Conservation (phyloP, 2,113 vertebrate species). For the Amblyopsis rosae region DNA sequence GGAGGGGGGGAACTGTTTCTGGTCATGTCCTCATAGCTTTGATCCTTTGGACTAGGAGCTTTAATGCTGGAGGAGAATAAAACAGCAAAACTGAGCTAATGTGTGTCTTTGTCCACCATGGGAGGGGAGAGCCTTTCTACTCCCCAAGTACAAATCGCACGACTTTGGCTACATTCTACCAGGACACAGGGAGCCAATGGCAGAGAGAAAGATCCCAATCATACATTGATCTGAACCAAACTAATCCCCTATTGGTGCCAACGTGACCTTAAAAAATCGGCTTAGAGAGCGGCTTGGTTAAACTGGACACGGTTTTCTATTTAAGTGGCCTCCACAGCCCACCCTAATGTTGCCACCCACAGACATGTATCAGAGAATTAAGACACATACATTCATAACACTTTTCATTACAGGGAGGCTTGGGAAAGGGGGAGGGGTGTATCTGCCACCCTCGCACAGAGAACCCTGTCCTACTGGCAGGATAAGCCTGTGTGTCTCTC, state of each 20-base stretch:
- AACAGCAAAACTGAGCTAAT: slow-evolving; percentile 81
- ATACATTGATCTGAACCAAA: slow-evolving; percentile 80
- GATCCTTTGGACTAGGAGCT: slow-evolving; percentile 67
- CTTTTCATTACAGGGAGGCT: slow-evolving; percentile 71
- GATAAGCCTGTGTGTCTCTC: slow-evolving; percentile 40
- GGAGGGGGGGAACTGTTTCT: not conserved
- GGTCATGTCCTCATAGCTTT: slow-evolving; percentile 71
- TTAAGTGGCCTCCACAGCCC: slow-evolving; percentile 57
- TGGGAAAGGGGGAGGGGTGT: slow-evolving; percentile 54
- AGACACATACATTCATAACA: slow-evolving; percentile 82
- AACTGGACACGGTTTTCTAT: slow-evolving; percentile 77
- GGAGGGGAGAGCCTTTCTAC: slow-evolving; percentile 74
- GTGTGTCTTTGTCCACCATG: slow-evolving; percentile 76
- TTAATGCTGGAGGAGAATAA: slow-evolving; percentile 67
- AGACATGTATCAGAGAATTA: slow-evolving; percentile 75
- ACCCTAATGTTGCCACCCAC: slow-evolving; percentile 78
- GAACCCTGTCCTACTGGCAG: slow-evolving; percentile 26
- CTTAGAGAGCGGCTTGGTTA: slow-evolving; percentile 81
- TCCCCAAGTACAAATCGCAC: slow-evolving; percentile 78
- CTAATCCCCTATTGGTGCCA: slow-evolving; percentile 84
- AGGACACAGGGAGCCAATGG: slow-evolving; percentile 72
- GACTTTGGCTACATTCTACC: slow-evolving; percentile 72
- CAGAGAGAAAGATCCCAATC: slow-evolving; percentile 78
- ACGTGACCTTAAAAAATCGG: slow-evolving; percentile 82
- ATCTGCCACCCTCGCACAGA: slow-evolving; percentile 63